Evolutionary conservation across 2,888 invertebrate species (phyloP), one percentile per base, ranked within the genome.

Genomic region (Orthonevra nobilis): DNA sequence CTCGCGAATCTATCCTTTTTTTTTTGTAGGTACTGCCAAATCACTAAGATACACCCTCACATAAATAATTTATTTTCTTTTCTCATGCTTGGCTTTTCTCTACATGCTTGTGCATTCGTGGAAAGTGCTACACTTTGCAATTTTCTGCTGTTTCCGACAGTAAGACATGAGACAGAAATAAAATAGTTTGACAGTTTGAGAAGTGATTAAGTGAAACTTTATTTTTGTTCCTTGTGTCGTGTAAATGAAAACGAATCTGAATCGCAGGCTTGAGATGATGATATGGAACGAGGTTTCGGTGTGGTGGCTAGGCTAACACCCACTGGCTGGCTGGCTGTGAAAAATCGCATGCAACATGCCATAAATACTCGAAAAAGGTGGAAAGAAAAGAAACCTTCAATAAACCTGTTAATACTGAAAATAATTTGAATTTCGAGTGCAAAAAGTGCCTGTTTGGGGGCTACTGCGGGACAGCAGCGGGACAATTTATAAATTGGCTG

Each of bases 221-320:
- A 54, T 58, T 10, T 32, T 20, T 36, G 9, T 4, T 28, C 1
- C 28, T 34, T 20, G 61, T 42, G 40, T 23, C 34, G 6, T 40
- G 26, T 17, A 73, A 72, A 60, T 60, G 66, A 61, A 79, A 79
- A 79, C 12, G 70, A 77, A 70, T 72, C 26, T 32, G 26, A 64
- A 32, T 26, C 10, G 32, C 44, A 36, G 42, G 34, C n/a, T 28
- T 61, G 40, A 12, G 50, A 34, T 68, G 61, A 61, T 56, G 46
- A 15, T 15, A 28, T 10, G 60, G 40, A 77, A 60, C 60, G 60
- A 72, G 77, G 54, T 73, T 32, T 64, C 61, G 66, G 72, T 17
- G 52, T 54, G 72, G n/a, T n/a, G n/a, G n/a, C n/a, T n/a, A n/a
- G n/a, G 72, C 54, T 63, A 61, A 66, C 66, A 70, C 66, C 79